Percentiles rank a stretch among this genome's conserved stretches.
Conservation (phyloP, 2,888 invertebrate genomes). For the Cyclophora albipunctata region DNA sequence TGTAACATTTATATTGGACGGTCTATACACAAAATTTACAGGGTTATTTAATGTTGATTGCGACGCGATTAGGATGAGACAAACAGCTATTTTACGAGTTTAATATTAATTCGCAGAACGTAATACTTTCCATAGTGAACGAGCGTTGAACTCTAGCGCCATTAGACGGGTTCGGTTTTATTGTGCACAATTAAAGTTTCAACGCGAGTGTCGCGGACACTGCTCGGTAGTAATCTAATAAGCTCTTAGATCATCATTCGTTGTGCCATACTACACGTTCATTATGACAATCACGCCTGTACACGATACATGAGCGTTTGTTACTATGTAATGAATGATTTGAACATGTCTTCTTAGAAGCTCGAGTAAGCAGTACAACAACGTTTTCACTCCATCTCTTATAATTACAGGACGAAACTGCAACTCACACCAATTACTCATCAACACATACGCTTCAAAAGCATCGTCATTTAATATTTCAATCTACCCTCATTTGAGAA, state of each 20-base stretch:
- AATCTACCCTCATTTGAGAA: slow-evolving; percentile 1
- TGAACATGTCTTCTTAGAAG: no score
- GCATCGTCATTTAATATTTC: no score
- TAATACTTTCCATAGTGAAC: slow-evolving; percentile 18
- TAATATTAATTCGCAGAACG: slow-evolving; percentile 13
- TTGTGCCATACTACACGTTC: no score
- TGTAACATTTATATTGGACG: slow-evolving; percentile 23
- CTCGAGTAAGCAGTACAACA: no score
- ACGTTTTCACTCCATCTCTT: no score
- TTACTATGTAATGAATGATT: no score
- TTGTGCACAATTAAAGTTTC: slow-evolving; percentile 14
- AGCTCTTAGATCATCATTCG: no score
- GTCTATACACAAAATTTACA: slow-evolving; percentile 16
- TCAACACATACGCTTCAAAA: background rate
- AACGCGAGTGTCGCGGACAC: background rate
- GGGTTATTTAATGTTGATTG: slow-evolving; percentile 13
- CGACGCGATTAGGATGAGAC: slow-evolving; percentile 5
- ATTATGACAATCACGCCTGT: no score
- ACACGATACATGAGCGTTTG: no score
- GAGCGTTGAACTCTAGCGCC: slow-evolving; percentile 18
- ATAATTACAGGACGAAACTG: background rate
- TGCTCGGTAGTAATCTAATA: background rate
- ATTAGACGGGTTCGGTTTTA: slow-evolving; percentile 11
- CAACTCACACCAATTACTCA: slow-evolving; percentile 1
- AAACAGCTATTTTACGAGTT: slow-evolving; percentile 11